phyloP scores from a whole-genome alignment of 2,888 invertebrate species.

The Stenodera caucasica region DNA sequence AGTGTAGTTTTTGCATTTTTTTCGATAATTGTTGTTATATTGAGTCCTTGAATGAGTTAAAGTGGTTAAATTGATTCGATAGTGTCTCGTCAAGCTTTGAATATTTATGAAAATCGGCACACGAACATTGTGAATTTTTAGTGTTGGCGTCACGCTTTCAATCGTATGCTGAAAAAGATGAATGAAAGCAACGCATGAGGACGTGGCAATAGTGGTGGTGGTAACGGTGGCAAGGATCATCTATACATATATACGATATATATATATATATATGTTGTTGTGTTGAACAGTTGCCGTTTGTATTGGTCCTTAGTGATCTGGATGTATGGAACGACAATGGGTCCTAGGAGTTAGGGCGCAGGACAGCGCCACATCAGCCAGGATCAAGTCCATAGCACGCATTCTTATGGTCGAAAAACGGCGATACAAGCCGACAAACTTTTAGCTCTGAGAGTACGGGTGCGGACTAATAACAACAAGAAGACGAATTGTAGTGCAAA shows the following conservation, averaged over 20 bases:
- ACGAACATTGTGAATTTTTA: neutral
- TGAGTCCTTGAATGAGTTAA: neutral
- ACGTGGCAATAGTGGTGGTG: neutral
- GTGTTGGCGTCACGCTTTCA: neutral
- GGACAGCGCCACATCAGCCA: slow-evolving; percentile 38
- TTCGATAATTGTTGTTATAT: too few relatives aligned
- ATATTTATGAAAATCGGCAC: neutral
- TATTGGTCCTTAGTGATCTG: slow-evolving; percentile 1
- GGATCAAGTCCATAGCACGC: slow-evolving; percentile 31
- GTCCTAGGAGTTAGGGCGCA: slow-evolving; percentile 30
- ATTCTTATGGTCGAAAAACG: slow-evolving; percentile 41
- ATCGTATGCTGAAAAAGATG: neutral
- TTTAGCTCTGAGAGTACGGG: slow-evolving; percentile 49
- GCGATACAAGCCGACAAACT: slow-evolving; percentile 44
- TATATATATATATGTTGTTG: neutral
- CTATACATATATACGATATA: too few relatives aligned
- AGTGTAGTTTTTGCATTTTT: too few relatives aligned
- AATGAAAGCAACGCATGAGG: slow-evolving; percentile 5
- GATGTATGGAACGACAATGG: slow-evolving; percentile 4
- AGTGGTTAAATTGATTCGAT: neutral
- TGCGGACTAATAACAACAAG: slow-evolving; percentile 46
- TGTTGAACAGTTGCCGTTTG: neutral
- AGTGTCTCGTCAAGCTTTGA: neutral
- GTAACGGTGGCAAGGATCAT: neutral
- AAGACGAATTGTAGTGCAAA: slow-evolving; percentile 30